Conservation (phyloP, 2,888 invertebrate species). For the Sepiola atlantica region DNA sequence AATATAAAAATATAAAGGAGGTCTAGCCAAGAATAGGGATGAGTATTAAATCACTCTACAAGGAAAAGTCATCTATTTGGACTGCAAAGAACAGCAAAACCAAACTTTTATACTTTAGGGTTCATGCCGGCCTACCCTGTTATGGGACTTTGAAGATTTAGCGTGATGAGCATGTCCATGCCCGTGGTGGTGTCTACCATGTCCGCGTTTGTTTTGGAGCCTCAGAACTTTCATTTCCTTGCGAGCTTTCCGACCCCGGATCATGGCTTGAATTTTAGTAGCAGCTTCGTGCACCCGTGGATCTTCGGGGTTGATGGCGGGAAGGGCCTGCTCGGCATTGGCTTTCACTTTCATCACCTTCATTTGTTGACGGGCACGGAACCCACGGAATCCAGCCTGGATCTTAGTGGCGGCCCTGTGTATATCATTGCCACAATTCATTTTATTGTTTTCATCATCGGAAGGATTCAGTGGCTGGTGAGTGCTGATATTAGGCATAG, state of each 20-base stretch:
- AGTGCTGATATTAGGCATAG: neutral
- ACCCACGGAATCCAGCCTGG: conserved; percentile 37
- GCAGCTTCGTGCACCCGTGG: conserved; percentile 72
- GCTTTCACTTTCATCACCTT: conserved; percentile 44
- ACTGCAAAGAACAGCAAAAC: conserved; percentile 18
- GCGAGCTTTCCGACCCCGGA: conserved; percentile 69
- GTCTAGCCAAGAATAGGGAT: neutral
- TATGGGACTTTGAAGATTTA: conserved; percentile 33
- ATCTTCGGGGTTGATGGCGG: conserved; percentile 65
- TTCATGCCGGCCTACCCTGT: conserved; percentile 45
- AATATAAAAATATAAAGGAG: neutral
- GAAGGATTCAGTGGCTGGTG: neutral
- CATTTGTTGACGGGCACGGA: conserved; percentile 44
- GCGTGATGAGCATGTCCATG: neutral
- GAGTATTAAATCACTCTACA: conserved; percentile 33
- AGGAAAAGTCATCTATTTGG: neutral
- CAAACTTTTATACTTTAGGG: neutral
- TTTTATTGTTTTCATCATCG: neutral
- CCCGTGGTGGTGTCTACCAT: conserved; percentile 50
- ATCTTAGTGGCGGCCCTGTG: conserved; percentile 46
- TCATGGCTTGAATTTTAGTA: conserved; percentile 72
- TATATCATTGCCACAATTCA: neutral
- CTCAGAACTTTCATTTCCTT: conserved; percentile 61
- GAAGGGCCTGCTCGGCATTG: neutral
- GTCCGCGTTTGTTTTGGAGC: conserved; percentile 54